These are phyloP conservation scores for Drosophila ambigua DNA, from an alignment of 1,140 invertebrate genomes.

Conservation along the genomic window DNA sequence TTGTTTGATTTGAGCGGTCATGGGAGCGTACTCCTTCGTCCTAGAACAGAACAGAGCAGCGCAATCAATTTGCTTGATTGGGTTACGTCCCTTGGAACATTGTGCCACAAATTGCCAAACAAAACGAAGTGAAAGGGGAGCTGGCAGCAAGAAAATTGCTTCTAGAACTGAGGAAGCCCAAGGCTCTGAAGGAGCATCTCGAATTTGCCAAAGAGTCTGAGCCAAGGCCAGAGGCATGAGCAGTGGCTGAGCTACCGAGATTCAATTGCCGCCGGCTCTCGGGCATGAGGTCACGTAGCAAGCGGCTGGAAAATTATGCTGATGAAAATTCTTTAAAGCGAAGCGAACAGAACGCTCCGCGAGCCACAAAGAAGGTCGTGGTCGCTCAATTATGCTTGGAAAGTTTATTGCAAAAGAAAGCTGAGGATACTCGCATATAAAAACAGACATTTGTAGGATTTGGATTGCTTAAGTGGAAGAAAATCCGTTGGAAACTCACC, in stretches of 20 bases:
- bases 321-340: conserved; percentile 15
- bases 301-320: conserved; percentile 19
- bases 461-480: too few species aligned
- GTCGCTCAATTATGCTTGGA: too few species aligned
- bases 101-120: conserved; percentile 59
- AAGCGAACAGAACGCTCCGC: not conserved
- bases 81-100: conserved; percentile 54
- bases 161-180: too few species aligned
- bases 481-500: not conserved
- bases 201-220: conserved; percentile 16
- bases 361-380: too few species aligned
- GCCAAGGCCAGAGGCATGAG: too few species aligned
- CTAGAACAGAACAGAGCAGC: conserved; percentile 46
- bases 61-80: conserved; percentile 72
- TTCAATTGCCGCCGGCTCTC: conserved; percentile 22
- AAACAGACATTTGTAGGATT: too few species aligned
- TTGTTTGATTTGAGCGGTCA: conserved; percentile 64
- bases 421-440: too few species aligned
- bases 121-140: conserved; percentile 44
- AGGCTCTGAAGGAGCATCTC: conserved; percentile 20
- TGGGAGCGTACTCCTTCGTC: conserved; percentile 35
- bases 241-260: conserved; percentile 17
- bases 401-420: not conserved
- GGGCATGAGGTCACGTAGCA: conserved; percentile 37
- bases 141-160: not conserved